These are phyloP conservation scores for Cabera pusaria DNA, from an alignment of 2,888 invertebrate genomes.

Conservation along the genomic window DNA sequence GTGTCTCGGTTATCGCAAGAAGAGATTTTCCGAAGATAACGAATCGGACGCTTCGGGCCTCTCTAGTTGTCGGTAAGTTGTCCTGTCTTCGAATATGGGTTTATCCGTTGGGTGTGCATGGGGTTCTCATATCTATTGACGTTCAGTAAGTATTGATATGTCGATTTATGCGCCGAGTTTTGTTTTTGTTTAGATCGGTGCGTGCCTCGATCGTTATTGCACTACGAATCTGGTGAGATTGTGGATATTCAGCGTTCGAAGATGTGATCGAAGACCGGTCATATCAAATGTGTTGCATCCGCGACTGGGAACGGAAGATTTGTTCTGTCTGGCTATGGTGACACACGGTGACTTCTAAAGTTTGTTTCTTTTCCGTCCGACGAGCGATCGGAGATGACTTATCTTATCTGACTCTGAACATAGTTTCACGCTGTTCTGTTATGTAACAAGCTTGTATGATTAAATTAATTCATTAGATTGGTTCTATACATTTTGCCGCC, in stretches of 20 bases:
- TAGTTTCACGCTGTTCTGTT: constrained; percentile 1
- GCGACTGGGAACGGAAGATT: constrained; percentile 33
- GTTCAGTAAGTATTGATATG: constrained; percentile 20
- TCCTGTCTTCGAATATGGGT: constrained; percentile 44
- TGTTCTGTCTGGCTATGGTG: constrained; percentile 34
- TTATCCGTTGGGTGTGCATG: constrained; percentile 57
- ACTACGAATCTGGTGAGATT: constrained; percentile 32
- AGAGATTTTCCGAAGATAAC: constrained; percentile 47
- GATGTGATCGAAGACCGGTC: constrained; percentile 10
- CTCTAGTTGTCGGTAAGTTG: constrained; percentile 54
- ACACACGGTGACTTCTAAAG: constrained; percentile 14
- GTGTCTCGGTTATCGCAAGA: constrained; percentile 40
- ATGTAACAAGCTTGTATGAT: too few relatives aligned
- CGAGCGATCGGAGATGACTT: constrained; percentile 1
- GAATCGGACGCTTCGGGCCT: constrained; percentile 38
- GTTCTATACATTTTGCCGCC: too few relatives aligned
- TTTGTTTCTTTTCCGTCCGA: constrained; percentile 15
- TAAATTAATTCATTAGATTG: too few relatives aligned
- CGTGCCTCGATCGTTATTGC: constrained; percentile 29
- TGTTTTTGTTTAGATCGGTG: constrained; percentile 38
- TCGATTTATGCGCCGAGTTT: constrained; percentile 33
- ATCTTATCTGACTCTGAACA: background rate
- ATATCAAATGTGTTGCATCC: constrained; percentile 15
- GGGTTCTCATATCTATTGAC: constrained; percentile 38
- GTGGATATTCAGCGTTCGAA: constrained; percentile 21